Conservation (phyloP, 2,113 vertebrate genomes). For the Chrysemys picta region DNA sequence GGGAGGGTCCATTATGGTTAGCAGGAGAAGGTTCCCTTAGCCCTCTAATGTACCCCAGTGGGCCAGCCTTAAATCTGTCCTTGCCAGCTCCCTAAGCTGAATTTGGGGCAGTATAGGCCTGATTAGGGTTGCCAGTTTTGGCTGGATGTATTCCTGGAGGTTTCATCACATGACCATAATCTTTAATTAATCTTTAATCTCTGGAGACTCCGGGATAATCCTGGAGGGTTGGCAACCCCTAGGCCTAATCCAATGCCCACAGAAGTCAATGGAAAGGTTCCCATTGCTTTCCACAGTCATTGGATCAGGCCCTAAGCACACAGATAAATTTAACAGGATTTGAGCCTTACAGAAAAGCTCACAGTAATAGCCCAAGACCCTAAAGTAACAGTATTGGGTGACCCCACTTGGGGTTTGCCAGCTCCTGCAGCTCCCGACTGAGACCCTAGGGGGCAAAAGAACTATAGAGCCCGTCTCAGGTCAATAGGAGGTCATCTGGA, state of each 20-base stretch:
- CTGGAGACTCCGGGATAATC: too few relatives aligned
- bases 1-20: neutral
- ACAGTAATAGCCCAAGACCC: rapidly evolving
- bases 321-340: neutral
- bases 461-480: neutral
- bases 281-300: neutral
- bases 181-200: too few relatives aligned
- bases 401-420: neutral
- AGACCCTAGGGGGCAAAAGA: neutral
- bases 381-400: rapidly evolving
- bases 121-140: neutral
- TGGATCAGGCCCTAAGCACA: neutral
- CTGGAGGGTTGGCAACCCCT: too few relatives aligned
- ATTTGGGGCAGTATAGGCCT: neutral
- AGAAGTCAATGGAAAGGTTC: neutral
- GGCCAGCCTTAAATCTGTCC: neutral
- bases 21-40: neutral
- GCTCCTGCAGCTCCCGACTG: neutral
- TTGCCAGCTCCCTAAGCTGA: neutral
- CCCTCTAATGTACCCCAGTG: rapidly evolving
- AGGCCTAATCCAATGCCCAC: neutral
- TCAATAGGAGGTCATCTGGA: neutral
- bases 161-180: too few relatives aligned
- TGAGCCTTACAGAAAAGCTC: neutral
- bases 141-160: too few relatives aligned